Percentiles rank a stretch among this genome's conserved stretches.
Conservation (phyloP, 1,140 invertebrate genomes). For the Myzus persicae region DNA sequence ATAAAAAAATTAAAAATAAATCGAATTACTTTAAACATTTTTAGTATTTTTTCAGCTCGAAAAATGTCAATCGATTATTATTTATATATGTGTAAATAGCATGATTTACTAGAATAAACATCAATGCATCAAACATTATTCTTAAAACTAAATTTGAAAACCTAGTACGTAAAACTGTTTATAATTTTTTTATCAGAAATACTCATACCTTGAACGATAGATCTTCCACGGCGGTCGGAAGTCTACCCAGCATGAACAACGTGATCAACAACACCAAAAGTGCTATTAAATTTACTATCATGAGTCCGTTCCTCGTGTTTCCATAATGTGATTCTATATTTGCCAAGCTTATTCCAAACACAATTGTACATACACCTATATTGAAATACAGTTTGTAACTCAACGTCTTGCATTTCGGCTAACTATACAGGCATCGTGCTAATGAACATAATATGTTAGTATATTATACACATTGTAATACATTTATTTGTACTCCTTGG, state of each 20-base stretch:
- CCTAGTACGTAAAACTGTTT: neutral
- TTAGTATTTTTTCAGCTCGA: neutral
- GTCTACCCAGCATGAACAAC: neutral
- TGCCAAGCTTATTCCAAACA: slow-evolving; percentile 38
- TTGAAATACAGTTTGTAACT: neutral
- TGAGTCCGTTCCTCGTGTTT: neutral
- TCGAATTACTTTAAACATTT: neutral
- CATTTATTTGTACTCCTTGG: too few species aligned
- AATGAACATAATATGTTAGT: too few species aligned
- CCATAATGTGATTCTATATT: slow-evolving; percentile 19
- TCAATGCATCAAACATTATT: neutral
- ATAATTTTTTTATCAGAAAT: neutral
- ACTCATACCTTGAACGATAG: slow-evolving; percentile 43
- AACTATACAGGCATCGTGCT: accelerated
- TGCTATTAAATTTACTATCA: slow-evolving; percentile 20
- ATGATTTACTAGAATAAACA: neutral
- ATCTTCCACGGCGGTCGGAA: slow-evolving; percentile 30
- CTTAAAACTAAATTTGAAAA: neutral
- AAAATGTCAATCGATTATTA: neutral
- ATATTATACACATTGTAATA: too few species aligned
- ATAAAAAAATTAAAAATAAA: slow-evolving; percentile 34
- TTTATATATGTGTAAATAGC: neutral
- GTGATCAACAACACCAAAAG: slow-evolving; percentile 1
- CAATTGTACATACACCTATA: neutral
- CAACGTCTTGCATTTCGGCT: neutral